Base-by-base conservation (phyloP, 2,113 vertebrate species). In the Bungarus multicinctus region DNA sequence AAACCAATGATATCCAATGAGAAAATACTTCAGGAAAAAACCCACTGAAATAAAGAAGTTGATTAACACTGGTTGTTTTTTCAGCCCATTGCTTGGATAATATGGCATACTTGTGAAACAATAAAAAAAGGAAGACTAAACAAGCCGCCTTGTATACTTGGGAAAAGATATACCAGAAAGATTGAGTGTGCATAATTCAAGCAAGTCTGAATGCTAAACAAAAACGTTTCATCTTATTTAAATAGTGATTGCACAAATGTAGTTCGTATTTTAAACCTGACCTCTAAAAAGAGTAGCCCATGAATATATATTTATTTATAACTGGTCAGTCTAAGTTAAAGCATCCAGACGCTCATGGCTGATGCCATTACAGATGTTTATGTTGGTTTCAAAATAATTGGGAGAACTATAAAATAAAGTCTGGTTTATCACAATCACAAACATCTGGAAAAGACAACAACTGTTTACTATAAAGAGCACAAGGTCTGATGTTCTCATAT, bases 61-160 rank as follows among this genome's bases (percentile, higher is more conserved):
- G 85, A 55, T 60, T 91, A 97, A 97, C 91, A 95, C 93, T 96
- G 94, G 88, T 90, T 53, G 25, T 92, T 94, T 90, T 94, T 94
- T 90, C 81, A 95, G 8, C 27, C 54, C 86, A 92, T 45, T 89
- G 30, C 90, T 53, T 60, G 54, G 16, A 10, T 85, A 39, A 88
- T 52, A 43, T 87, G 74, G 43, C 22, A 52, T 87, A 92, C 69
- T 14, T 25, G 74, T 87, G 55, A 89, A 93, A 50, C 4, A 81
- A 87, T 85, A 34, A 87, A 54, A 81, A 88, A 64, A 87, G 88
- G 74, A 54, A 93, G 94, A 64, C 47, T 34, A 43, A 94, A 9
- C 47, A 39, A 90, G 91, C 89, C 50, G 30, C 3, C 91, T 91
- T 57, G 64, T 50, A 30, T 23, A 39, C 45, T 86, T 50, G 74